phyloP scores from a whole-genome alignment of 2,888 invertebrate species.

The Entomobrya proxima region DNA sequence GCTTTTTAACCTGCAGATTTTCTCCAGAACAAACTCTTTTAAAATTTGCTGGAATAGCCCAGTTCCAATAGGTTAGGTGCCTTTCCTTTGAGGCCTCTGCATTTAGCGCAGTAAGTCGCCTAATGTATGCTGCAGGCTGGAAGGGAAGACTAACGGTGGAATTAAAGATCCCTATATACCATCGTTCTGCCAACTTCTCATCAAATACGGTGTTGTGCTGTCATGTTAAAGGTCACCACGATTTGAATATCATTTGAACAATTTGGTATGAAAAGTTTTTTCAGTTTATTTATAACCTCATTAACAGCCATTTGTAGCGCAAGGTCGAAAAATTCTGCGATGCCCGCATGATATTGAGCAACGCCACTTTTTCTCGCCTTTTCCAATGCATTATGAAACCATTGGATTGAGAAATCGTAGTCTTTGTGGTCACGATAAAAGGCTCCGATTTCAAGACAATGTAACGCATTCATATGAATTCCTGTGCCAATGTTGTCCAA shows the following conservation, averaged over 20 bases:
- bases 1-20: conserved; percentile 50
- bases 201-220: conserved; percentile 7
- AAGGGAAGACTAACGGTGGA: background rate
- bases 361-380: background rate
- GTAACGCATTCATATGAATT: conserved; percentile 27
- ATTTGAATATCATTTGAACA: too few relatives aligned
- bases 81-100: background rate
- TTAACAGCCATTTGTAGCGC: background rate
- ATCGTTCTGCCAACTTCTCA: background rate
- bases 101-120: background rate
- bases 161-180: conserved; percentile 1
- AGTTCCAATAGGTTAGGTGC: conserved; percentile 8
- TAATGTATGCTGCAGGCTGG: background rate
- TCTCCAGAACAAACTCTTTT: conserved; percentile 51
- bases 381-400: conserved; percentile 27
- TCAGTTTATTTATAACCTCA: background rate
- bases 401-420: conserved; percentile 22
- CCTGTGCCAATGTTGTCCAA: conserved; percentile 23
- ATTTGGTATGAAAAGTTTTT: background rate
- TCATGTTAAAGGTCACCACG: too few relatives aligned
- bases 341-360: background rate
- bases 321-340: background rate
- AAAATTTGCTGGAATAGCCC: conserved; percentile 38
- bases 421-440: background rate
- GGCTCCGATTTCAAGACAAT: conserved; percentile 22